A percentile compares a stretch with the other conserved stretches of the same genome.
Evolutionary conservation across 2,113 vertebrate species (phyloP).

Genomic region (Pangasianodon gigas): DNA sequence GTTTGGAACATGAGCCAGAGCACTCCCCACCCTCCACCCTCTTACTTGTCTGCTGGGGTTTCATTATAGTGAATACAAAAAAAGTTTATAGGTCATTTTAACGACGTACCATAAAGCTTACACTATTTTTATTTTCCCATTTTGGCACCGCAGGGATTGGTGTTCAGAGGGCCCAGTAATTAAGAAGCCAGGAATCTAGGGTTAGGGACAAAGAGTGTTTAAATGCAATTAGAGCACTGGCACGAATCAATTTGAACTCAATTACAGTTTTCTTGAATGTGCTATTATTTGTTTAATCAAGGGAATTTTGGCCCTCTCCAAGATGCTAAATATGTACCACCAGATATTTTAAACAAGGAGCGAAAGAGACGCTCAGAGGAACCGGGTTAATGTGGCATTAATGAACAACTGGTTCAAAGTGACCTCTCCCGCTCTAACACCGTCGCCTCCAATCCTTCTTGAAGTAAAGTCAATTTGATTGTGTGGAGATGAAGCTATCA

Average conservation of each 20-base stretch:
- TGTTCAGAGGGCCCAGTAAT: slow-evolving; percentile 70
- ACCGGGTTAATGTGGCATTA: slow-evolving; percentile 61
- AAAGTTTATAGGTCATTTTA: slow-evolving; percentile 65
- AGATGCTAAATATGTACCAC: slow-evolving; percentile 67
- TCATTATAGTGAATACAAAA: slow-evolving; percentile 60
- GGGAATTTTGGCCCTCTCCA: slow-evolving; percentile 66
- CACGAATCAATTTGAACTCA: slow-evolving; percentile 74
- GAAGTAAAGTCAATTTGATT: slow-evolving; percentile 41
- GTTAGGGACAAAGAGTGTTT: slow-evolving; percentile 74
- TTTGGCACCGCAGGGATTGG: slow-evolving; percentile 62
- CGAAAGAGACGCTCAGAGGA: slow-evolving; percentile 41
- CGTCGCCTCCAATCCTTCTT: not conserved
- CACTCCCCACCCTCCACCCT: slow-evolving; percentile 9
- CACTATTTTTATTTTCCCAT: slow-evolving; percentile 72
- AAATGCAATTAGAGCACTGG: slow-evolving; percentile 74
- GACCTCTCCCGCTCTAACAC: slow-evolving; percentile 58
- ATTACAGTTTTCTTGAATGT: slow-evolving; percentile 72
- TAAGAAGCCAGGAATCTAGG: slow-evolving; percentile 69
- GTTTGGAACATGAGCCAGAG: slow-evolving; percentile 46
- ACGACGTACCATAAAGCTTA: slow-evolving; percentile 54
- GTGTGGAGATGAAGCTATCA: slow-evolving; percentile 49
- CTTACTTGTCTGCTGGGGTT: slow-evolving; percentile 38
- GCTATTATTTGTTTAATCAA: slow-evolving; percentile 76
- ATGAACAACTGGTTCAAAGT: slow-evolving; percentile 67
- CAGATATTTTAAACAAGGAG: slow-evolving; percentile 60